Evolutionary conservation across 2,797 vertebrate species (phyloP), one percentile per base, ranked within the genome.

Genomic region (Ispidina picta): DNA sequence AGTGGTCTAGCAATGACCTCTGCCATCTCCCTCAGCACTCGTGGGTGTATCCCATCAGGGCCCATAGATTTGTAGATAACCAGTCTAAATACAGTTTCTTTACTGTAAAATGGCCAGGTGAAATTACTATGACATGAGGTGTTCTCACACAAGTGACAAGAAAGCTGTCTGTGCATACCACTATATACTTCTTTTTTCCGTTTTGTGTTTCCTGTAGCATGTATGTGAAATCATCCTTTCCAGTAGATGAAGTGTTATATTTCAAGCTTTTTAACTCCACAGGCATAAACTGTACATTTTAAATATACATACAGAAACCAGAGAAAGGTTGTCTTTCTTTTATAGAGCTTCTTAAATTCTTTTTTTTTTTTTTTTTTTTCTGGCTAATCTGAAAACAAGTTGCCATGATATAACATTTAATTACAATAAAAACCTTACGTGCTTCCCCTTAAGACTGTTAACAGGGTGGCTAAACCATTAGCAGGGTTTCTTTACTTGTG

Each of bases 401-500:
- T 71, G 44, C 33, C 90, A 69, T 69, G 51, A 58, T 72, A 20
- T 4, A 82, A 37, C 28, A 26, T 66, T 81, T 78, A 35, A 89
- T 69, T 71, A 52, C 68, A 89, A 74, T 31, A 7, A 83, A 92
- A 94, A 56, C 56, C 44, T 83, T 63, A 56, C 31, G 89, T 92
- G 12, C 75, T 88, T 92, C 28, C 69, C 62, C 64, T 76, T 75
- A 80, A 90, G 83, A 86, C 60, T 84, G 62, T 68, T 88, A 81
- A 15, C 56, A 70, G 93, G 81, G 49, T 83, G 81, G 84, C 83
- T 83, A 51, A 94, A 83, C 60, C 77, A 70, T 88, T 68, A 72
- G 91, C 69, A 92, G 87, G 51, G 68, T 65, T 86, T 83, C 72
- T 88, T 72, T 77, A 14, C 76, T 80, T 28, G 7, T 19, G 25